Evolutionary conservation across 2,797 vertebrate species (phyloP).

Genomic region (Sebastes goodei): DNA sequence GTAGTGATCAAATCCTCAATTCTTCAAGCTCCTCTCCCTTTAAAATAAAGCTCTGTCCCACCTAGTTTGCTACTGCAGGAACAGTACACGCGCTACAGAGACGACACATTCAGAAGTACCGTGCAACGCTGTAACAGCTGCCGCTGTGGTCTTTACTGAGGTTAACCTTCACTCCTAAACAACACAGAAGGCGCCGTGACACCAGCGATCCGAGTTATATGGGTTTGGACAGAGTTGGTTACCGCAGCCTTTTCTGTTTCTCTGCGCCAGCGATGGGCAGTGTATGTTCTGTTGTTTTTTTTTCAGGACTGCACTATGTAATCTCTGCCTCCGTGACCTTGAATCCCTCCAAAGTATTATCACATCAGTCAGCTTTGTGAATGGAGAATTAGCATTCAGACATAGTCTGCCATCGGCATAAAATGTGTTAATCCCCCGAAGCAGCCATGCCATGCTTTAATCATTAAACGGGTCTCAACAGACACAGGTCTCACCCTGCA

Average conservation of each 20-base stretch:
- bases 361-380: conserved; percentile 70
- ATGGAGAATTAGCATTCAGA: conserved; percentile 59
- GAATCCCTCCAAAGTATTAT: conserved; percentile 52
- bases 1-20: neutral
- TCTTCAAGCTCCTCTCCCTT: neutral
- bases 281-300: neutral
- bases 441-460: conserved; percentile 46
- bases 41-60: neutral
- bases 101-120: neutral
- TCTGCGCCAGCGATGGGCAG: neutral
- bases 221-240: conserved; percentile 14
- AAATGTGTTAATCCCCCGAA: conserved; percentile 74
- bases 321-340: conserved; percentile 62
- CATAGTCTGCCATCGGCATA: conserved; percentile 37
- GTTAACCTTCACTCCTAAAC: conserved; percentile 32
- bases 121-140: neutral
- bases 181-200: neutral
- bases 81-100: neutral
- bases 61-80: neutral
- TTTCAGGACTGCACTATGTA: conserved; percentile 51
- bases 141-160: conserved; percentile 22
- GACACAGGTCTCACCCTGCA: neutral
- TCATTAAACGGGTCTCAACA: conserved; percentile 15
- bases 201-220: neutral
- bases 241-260: conserved; percentile 26